Conservation (phyloP, 2,797 vertebrate genomes). For the Ctenochaetus hawaiiensis region DNA sequence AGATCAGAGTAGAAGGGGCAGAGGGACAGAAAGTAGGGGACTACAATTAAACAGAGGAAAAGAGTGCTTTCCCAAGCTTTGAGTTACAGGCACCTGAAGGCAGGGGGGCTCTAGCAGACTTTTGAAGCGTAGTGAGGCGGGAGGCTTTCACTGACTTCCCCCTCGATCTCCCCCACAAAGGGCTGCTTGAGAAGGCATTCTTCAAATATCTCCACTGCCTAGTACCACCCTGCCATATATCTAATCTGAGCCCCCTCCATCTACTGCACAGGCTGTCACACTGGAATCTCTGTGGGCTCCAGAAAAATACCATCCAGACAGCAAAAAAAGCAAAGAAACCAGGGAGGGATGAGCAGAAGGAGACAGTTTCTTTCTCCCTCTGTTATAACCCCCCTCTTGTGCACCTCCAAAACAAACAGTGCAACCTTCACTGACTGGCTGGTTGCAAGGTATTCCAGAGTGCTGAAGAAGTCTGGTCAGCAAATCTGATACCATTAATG, state of each 20-base stretch:
- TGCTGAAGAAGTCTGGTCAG: constrained; percentile 73
- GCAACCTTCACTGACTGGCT: constrained; percentile 23
- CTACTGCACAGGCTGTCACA: constrained; percentile 48
- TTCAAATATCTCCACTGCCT: constrained; percentile 69
- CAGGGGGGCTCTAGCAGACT: constrained; percentile 50
- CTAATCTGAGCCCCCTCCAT: constrained; percentile 30
- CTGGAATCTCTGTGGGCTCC: constrained; percentile 60
- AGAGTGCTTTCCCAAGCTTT: constrained; percentile 67
- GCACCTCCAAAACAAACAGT: constrained; percentile 52
- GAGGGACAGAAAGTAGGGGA: constrained; percentile 45
- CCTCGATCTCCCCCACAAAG: constrained; percentile 61
- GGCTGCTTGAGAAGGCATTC: constrained; percentile 76
- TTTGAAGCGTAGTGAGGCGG: constrained; percentile 55
- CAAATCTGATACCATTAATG: constrained; percentile 79
- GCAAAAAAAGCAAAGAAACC: constrained; percentile 46
- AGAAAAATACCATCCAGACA: constrained; percentile 54
- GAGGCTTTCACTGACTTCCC: constrained; percentile 61
- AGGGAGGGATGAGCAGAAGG: constrained; percentile 25
- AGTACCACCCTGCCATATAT: constrained; percentile 45
- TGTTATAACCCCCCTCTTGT: constrained; percentile 26
- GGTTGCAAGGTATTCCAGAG: constrained; percentile 49
- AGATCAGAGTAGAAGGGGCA: constrained; percentile 25
- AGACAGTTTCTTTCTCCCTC: constrained; percentile 21
- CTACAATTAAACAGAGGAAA: constrained; percentile 61
- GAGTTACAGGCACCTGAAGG: constrained; percentile 63